Evolutionary conservation across 2,888 invertebrate species (phyloP), one percentile per base, ranked within the genome.

Genomic region (Hypena proboscidalis): DNA sequence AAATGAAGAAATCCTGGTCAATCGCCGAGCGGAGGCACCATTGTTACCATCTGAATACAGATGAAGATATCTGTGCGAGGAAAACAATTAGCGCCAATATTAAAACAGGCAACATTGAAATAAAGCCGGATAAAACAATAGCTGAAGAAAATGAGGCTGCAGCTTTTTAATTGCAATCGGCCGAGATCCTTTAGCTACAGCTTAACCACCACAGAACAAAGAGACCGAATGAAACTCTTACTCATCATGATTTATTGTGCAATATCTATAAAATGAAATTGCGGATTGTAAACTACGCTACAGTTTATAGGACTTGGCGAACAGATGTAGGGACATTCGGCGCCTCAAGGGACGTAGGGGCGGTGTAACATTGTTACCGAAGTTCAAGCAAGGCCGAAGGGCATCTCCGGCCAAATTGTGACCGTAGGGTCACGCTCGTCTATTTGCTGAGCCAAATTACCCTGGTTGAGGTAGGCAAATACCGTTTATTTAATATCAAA

Each of bases 331-430:
- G 77, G 80, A 77, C 81, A 77, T 79, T 77, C 71, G 53, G 64
- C 54, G 82, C 86, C 87, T 78, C 83, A 62, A 67, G 88, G 87
- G 84, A 85, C 71, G 69, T 60, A 68, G 78, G 83, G 85, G 83
- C 74, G 70, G 72, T 70, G 74, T 88, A 89, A 88, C 85, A 79
- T 76, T 75, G 86, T 89, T 88, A 88, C 77, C 74, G 70, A 80
- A 87, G 85, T 85, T 85, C 79, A 82, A 78, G 77, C 79, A 80
- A 80, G 80, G 78, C 83, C 78, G 80, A 70, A 77, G 78, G 83
- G 83, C 80, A 80, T 80, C 72, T 75, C 70, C 66, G 68, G 68
- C 77, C 80, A 85, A 83, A 84, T 83, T 85, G 82, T 82, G 79
- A 83, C 80, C 83, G 78, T 83, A 80, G 77, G 85, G 83, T 85